These are phyloP conservation scores for Toxostoma redivivum DNA, from an alignment of 2,113 vertebrate species.

Conservation along the genomic window DNA sequence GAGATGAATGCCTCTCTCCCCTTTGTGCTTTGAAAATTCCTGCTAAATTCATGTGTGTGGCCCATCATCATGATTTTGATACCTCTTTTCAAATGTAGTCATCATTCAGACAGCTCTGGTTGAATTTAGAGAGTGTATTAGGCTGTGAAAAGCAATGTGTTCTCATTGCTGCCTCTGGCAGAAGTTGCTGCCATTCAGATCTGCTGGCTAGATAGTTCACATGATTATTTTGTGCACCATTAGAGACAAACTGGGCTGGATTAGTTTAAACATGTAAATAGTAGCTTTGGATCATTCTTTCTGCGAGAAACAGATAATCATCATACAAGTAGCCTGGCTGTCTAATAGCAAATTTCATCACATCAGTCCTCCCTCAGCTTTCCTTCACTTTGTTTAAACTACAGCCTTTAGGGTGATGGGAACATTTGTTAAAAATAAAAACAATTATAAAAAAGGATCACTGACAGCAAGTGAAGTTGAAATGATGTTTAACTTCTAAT, in stretches of 20 bases:
- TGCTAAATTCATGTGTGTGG: not conserved
- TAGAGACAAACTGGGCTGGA: not conserved
- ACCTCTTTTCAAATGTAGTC: not conserved
- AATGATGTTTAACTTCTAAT: not conserved
- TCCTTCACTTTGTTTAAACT: not conserved
- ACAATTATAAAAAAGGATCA: not conserved
- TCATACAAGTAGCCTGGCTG: not conserved
- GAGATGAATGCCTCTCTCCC: not conserved
- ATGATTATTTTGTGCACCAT: not conserved
- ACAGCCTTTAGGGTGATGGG: not conserved
- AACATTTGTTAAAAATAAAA: not conserved
- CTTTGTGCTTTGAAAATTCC: not conserved
- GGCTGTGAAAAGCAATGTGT: not conserved
- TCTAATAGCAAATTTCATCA: not conserved
- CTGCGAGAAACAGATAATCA: not conserved
- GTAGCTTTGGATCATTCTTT: not conserved
- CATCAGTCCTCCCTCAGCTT: not conserved
- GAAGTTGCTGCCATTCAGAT: conserved; percentile 2
- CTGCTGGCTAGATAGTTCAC: not conserved
- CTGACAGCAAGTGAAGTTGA: not conserved
- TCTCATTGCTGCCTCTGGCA: conserved; percentile 20
- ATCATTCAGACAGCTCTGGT: not conserved
- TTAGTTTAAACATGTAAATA: not conserved
- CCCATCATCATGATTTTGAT: not conserved
- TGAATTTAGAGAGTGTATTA: not conserved